phyloP scores from a whole-genome alignment of 1,140 invertebrate species.

The Asbolus verrucosus region DNA sequence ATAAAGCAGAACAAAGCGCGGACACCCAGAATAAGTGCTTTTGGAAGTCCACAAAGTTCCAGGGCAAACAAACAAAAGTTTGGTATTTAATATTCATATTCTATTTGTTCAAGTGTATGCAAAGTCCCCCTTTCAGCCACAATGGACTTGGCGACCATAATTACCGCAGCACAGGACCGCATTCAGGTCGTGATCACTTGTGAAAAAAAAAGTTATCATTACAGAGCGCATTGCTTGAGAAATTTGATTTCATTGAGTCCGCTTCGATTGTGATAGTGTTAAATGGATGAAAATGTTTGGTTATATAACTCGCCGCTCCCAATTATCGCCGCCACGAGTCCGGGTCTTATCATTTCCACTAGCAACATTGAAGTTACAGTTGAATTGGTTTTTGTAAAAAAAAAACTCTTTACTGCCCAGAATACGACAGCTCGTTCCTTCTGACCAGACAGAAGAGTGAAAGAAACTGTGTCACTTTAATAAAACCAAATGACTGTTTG shows the following conservation, averaged over 20 bases:
- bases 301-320: no score
- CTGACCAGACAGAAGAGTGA: background rate
- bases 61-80: conserved; percentile 53
- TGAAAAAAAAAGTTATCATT: no score
- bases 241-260: no score
- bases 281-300: no score
- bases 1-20: no score
- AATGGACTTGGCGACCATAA: conserved; percentile 24
- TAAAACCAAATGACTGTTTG: conserved; percentile 21
- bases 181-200: no score
- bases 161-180: conserved; percentile 9
- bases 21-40: no score
- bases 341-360: background rate
- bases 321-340: no score
- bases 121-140: conserved; percentile 13
- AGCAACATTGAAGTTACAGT: background rate
- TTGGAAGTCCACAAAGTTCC: conserved; percentile 12
- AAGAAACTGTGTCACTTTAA: conserved; percentile 1
- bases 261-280: no score
- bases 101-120: conserved; percentile 56
- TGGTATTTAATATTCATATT: conserved; percentile 59
- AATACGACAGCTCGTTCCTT: background rate
- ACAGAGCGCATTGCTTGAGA: no score
- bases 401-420: background rate
- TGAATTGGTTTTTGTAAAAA: background rate